A percentile compares a stretch with the other conserved stretches of the same genome.
phyloP scores from a whole-genome alignment of 1,140 invertebrate genomes.

The Eumaeus atala region DNA sequence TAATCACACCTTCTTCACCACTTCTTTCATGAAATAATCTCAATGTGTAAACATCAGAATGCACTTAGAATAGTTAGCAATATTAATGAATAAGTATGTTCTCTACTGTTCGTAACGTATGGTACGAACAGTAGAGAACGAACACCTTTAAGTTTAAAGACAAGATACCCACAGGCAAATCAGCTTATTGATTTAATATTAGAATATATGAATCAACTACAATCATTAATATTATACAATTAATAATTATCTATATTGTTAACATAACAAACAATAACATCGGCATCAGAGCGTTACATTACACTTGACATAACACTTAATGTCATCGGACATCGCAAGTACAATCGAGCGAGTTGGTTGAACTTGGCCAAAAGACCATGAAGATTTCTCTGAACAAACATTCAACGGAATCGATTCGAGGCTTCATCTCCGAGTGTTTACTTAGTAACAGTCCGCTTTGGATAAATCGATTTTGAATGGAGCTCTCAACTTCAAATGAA shows the following conservation, averaged over 20 bases:
- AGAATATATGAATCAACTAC: no score
- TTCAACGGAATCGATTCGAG: constrained; percentile 59
- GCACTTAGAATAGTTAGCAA: no score
- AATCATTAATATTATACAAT: not conserved
- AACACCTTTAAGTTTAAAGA: no score
- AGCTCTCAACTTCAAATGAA: constrained; percentile 23
- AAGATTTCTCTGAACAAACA: constrained; percentile 68
- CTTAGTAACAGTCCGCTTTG: constrained; percentile 69
- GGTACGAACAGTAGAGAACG: no score
- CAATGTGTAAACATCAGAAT: no score
- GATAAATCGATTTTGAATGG: constrained; percentile 67
- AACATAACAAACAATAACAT: constrained; percentile 27
- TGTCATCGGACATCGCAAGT: constrained; percentile 37
- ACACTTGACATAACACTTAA: constrained; percentile 43
- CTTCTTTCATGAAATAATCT: no score
- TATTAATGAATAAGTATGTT: no score
- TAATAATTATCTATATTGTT: constrained; percentile 14
- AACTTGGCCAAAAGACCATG: constrained; percentile 63
- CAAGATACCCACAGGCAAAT: no score
- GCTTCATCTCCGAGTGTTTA: constrained; percentile 63
- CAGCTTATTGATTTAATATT: no score
- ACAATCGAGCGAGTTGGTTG: constrained; percentile 53
- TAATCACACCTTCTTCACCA: no score
- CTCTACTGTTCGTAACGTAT: no score
- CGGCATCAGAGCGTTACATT: constrained; percentile 30